A percentile compares a stretch with the other conserved stretches of the same genome.
Conservation (phyloP, 2,113 vertebrate species). For the Thalassoma bifasciatum region DNA sequence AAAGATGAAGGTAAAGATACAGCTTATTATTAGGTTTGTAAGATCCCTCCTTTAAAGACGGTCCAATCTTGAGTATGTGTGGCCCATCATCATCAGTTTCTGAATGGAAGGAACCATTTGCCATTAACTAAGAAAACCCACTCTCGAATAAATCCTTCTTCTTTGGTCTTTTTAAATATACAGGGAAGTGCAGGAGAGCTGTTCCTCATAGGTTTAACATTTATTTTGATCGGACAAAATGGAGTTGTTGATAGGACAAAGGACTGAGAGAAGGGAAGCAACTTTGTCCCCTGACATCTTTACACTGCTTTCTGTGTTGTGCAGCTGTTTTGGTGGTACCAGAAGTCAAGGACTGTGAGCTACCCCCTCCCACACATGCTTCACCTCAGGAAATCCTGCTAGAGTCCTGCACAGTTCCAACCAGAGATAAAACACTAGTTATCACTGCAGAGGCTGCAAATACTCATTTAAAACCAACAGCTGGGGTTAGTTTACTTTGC, state of each 20-base stretch:
- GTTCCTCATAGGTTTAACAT: neutral
- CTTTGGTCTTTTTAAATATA: neutral
- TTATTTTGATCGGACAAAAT: too few species aligned
- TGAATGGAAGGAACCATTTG: neutral
- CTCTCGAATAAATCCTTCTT: neutral
- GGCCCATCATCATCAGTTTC: too few species aligned
- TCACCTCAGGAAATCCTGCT: slow-evolving; percentile 1
- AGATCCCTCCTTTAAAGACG: neutral
- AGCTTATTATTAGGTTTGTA: neutral
- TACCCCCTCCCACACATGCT: neutral
- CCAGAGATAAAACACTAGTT: neutral
- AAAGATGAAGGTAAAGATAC: neutral
- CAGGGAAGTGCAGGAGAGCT: neutral
- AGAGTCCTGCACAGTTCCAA: neutral
- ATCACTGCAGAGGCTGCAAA: neutral
- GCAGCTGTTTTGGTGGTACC: neutral
- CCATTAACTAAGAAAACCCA: neutral
- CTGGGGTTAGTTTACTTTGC: too few species aligned
- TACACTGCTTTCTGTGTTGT: neutral
- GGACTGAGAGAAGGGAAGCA: neutral
- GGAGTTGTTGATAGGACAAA: neutral
- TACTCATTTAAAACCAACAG: too few species aligned
- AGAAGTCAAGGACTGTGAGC: neutral
- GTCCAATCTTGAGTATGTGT: too few species aligned
- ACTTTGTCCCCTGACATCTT: neutral